Conservation (phyloP, 1,140 invertebrate genomes). For the Brachionus rubens region DNA sequence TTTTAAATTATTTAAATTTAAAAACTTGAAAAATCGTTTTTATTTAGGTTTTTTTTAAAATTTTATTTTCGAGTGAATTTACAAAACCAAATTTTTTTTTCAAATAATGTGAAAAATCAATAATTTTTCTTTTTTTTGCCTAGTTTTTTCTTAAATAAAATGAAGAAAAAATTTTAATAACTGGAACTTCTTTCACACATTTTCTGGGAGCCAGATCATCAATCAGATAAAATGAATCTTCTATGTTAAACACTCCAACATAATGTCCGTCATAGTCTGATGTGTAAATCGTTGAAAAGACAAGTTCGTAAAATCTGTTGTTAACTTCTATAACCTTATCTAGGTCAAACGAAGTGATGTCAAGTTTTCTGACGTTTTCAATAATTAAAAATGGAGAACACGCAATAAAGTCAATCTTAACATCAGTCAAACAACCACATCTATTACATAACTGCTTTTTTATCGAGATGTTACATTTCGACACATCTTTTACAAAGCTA, state of each 20-base stretch:
- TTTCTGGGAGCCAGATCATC: not conserved
- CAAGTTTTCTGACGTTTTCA: not conserved
- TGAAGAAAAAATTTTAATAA: not conserved
- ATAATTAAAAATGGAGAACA: not conserved
- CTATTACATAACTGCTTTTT: not conserved
- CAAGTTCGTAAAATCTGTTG: not conserved
- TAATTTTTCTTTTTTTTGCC: too few species aligned
- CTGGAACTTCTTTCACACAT: not conserved
- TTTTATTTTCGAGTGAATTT: too few species aligned
- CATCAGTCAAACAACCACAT: not conserved
- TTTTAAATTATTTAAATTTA: too few species aligned
- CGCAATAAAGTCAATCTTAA: not conserved
- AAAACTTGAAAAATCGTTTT: too few species aligned
- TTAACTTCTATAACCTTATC: not conserved
- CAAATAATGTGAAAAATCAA: too few species aligned
- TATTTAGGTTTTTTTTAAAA: too few species aligned
- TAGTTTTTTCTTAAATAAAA: conserved; percentile 6
- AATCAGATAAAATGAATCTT: not conserved
- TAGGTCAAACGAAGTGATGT: not conserved
- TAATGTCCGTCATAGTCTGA: not conserved
- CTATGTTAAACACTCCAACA: not conserved
- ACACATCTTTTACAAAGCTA: conserved; percentile 5
- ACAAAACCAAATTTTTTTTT: too few species aligned
- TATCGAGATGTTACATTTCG: not conserved
- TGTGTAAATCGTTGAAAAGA: not conserved